A percentile compares a stretch with the other conserved stretches of the same genome.
Evolutionary conservation across 2,113 vertebrate genomes (phyloP).

Genomic region (Oriolus oriolus): DNA sequence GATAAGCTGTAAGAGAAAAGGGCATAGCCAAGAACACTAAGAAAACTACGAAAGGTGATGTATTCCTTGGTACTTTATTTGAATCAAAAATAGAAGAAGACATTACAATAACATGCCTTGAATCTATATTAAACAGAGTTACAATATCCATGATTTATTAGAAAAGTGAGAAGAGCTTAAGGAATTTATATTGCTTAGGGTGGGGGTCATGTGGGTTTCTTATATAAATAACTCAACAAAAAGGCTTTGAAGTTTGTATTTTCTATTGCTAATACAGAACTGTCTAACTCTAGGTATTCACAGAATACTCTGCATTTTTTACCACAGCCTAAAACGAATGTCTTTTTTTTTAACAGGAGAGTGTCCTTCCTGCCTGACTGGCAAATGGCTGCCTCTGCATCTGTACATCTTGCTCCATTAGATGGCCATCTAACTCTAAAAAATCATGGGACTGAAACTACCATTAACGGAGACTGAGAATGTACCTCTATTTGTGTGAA

Average conservation of each 20-base stretch:
- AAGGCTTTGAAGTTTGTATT: background rate
- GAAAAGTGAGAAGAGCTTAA: background rate
- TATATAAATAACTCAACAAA: background rate
- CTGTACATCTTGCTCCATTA: background rate
- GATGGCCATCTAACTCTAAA: background rate
- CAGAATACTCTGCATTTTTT: background rate
- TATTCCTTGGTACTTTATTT: background rate
- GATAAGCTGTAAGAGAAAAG: background rate
- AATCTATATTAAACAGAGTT: background rate
- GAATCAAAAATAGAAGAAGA: background rate
- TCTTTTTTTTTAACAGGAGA: background rate
- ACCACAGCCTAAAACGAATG: background rate
- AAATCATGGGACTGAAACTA: background rate
- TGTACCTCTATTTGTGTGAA: background rate
- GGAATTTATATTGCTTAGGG: background rate
- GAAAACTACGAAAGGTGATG: background rate
- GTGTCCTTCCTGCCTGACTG: background rate
- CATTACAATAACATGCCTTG: background rate
- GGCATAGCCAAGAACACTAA: background rate
- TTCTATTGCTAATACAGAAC: background rate
- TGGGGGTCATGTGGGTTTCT: background rate
- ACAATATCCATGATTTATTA: background rate
- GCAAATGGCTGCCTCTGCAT: background rate
- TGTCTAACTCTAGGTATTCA: background rate
- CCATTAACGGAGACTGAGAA: background rate